Conservation (phyloP, 2,113 vertebrate genomes). For the Tachuris rubrigastra region DNA sequence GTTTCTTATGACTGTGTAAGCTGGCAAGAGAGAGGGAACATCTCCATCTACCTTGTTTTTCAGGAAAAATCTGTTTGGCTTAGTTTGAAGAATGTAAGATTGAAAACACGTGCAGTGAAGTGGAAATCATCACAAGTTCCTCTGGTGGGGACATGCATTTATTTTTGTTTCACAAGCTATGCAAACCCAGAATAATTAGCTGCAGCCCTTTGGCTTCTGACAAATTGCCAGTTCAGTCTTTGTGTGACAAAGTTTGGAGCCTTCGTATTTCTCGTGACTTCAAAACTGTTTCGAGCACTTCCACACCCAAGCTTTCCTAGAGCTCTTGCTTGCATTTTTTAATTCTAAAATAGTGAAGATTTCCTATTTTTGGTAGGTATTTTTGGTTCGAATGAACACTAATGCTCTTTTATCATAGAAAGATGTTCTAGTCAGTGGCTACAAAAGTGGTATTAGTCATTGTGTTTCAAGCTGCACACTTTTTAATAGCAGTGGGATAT, state of each 20-base stretch:
- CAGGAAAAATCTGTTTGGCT: constrained; percentile 17
- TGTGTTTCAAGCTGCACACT: constrained; percentile 20
- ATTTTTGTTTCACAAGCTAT: constrained; percentile 51
- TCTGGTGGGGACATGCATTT: constrained; percentile 39
- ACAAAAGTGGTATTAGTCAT: constrained; percentile 19
- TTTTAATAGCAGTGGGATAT: constrained; percentile 19
- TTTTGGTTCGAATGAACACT: background rate
- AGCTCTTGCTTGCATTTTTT: rapidly evolving
- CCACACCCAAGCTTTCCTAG: background rate
- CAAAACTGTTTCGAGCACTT: background rate
- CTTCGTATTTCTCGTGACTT: rapidly evolving
- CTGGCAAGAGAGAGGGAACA: background rate
- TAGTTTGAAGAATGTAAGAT: constrained; percentile 23
- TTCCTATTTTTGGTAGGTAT: background rate
- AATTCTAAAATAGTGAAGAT: background rate
- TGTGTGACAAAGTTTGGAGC: constrained; percentile 1
- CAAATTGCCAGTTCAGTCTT: background rate
- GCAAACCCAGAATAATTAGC: constrained; percentile 55
- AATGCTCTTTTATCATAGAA: constrained; percentile 6
- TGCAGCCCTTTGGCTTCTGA: constrained; percentile 52
- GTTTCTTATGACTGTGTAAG: rapidly evolving
- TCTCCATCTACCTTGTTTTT: constrained; percentile 34
- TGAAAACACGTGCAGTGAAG: constrained; percentile 32
- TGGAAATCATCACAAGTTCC: constrained; percentile 45
- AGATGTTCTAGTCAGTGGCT: constrained; percentile 20